Evolutionary conservation across 2,888 invertebrate species (phyloP).

Genomic region (Philonicus albiceps): DNA sequence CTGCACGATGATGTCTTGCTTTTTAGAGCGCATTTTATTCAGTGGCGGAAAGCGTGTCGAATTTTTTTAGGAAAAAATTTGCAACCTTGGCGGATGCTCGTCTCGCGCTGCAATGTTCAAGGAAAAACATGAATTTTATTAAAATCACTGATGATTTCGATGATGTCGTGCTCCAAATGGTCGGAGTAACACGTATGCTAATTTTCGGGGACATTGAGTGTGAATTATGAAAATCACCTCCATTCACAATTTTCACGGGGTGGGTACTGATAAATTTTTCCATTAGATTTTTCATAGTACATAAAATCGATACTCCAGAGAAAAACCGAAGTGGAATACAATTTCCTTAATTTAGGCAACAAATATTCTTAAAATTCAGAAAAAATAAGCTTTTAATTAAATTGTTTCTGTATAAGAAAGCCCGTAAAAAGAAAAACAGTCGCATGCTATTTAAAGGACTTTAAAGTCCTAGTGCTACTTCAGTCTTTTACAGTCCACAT

Average conservation of each 20-base stretch:
- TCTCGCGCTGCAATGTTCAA: neutral
- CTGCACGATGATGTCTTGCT: neutral
- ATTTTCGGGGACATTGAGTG: neutral
- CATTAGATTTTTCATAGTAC: neutral
- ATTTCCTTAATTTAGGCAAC: no score
- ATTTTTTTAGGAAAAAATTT: neutral
- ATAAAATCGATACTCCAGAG: no score
- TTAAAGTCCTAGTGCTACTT: no score
- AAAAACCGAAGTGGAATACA: no score
- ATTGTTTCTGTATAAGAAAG: no score
- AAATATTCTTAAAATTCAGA: no score
- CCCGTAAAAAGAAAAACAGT: no score
- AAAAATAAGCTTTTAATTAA: no score
- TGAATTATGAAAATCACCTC: neutral
- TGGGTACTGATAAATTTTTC: neutral
- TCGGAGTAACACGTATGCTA: neutral
- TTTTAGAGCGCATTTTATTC: neutral
- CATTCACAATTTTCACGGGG: neutral
- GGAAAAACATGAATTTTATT: neutral
- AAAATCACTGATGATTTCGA: neutral
- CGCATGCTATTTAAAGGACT: no score
- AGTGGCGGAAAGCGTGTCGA: neutral
- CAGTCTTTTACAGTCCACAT: no score
- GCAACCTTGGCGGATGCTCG: neutral
- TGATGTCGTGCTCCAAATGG: neutral